Conservation (phyloP, 2,113 vertebrate species). For the Amazona guildingii region DNA sequence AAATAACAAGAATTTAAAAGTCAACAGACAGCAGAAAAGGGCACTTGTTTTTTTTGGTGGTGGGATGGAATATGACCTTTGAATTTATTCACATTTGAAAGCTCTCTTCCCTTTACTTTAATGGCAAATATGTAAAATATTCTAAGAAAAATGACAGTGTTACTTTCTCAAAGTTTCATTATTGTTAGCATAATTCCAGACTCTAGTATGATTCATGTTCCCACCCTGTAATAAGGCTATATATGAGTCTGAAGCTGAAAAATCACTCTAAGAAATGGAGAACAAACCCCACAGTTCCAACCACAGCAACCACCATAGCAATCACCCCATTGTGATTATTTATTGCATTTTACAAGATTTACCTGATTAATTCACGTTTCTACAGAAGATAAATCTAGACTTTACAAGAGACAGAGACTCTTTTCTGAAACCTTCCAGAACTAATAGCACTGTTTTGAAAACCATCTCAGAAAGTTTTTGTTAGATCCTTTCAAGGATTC, state of each 20-base stretch:
- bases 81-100: slow-evolving; percentile 19
- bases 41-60: not conserved
- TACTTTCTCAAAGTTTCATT: not conserved
- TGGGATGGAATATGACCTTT: slow-evolving; percentile 19
- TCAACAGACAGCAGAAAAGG: slow-evolving; percentile 42
- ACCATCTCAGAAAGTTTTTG: not conserved
- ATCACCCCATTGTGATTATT: not conserved
- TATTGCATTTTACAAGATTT: not conserved
- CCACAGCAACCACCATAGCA: not conserved
- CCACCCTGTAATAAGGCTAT: not conserved
- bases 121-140: not conserved
- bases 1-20: slow-evolving; percentile 44
- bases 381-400: not conserved
- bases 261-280: not conserved
- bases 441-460: not conserved
- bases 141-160: not conserved
- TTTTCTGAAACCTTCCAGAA: not conserved
- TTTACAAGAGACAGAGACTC: not conserved
- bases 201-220: not conserved
- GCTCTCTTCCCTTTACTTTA: not conserved
- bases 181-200: not conserved
- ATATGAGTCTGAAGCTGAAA: not conserved
- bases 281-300: not conserved
- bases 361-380: not conserved
- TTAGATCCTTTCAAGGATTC: not conserved